Percentiles rank a stretch among this genome's conserved stretches.
Conservation (phyloP, 1,140 invertebrate genomes). For the Centruroides vittatus region DNA sequence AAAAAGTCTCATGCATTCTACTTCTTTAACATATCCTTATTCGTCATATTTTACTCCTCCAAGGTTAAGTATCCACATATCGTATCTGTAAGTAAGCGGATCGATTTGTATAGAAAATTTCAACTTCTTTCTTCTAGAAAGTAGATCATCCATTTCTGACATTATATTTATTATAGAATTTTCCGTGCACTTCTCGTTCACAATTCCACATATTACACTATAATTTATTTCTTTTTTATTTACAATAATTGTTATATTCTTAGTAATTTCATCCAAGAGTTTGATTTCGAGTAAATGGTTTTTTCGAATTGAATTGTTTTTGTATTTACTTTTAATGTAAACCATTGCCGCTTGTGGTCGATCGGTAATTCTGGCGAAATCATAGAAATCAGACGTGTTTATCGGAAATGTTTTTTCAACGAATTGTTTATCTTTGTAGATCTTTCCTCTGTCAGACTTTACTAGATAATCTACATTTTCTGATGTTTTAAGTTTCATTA, state of each 20-base stretch:
- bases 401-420: too few relatives aligned
- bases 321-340: slow-evolving; percentile 66
- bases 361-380: too few relatives aligned
- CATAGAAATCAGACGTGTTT: too few relatives aligned
- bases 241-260: slow-evolving; percentile 48
- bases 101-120: slow-evolving; percentile 78
- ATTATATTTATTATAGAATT: slow-evolving; percentile 55
- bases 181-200: slow-evolving; percentile 60
- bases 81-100: slow-evolving; percentile 63
- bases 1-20: slow-evolving; percentile 63
- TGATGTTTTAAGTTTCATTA: too few relatives aligned
- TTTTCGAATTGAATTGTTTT: slow-evolving; percentile 54
- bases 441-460: too few relatives aligned
- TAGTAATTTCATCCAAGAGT: slow-evolving; percentile 54
- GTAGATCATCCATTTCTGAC: slow-evolving; percentile 61
- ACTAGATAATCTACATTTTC: too few relatives aligned
- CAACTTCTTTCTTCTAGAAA: slow-evolving; percentile 51
- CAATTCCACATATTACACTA: slow-evolving; percentile 62
- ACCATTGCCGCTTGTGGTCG: slow-evolving; percentile 37
- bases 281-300: slow-evolving; percentile 61
- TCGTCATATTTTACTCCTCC: slow-evolving; percentile 59
- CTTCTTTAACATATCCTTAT: slow-evolving; percentile 51
- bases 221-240: slow-evolving; percentile 31
- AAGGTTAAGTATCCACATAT: slow-evolving; percentile 69
- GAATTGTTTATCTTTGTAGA: too few relatives aligned